Evolutionary conservation across 2,888 invertebrate species (phyloP), one percentile per base, ranked within the genome.

Genomic region (Ommatoiulus sabulosus): DNA sequence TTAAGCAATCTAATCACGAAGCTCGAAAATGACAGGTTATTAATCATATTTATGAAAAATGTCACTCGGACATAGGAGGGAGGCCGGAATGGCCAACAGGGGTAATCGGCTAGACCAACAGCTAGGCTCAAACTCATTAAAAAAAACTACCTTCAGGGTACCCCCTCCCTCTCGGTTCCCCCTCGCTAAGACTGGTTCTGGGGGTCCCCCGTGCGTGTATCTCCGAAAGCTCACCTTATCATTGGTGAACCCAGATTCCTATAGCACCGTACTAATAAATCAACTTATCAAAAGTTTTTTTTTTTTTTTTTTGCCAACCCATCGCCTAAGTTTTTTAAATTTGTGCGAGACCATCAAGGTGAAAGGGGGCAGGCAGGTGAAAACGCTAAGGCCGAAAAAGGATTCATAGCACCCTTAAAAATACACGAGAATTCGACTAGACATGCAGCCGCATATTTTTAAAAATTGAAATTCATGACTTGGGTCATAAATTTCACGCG

Each of bases 361-460:
- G 80, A 80, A 80, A 72, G 72, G 80, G 80, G 80, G 80, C 80
- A 35, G 80, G 35, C 80, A 80, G 80, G 80, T 80, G 80, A 80
- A 80, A 80, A 80, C 35, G 35, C 80, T 80, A 80, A 35, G 80
- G 80, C 80, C 80, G 12, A 80, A 80, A 80, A 80, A 80, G 80
- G 80, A 80, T 80, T 80, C 80, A 35, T 80, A 35, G 80, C 35
- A 35, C 80, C 35, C 80, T 80, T 80, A 80, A 80, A 80, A 72
- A 72, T 72, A 80, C 80, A 35, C 15, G 80, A 12, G 80, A 35
- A 35, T 80, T 80, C 72, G 20, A 15, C 80, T 72, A 80, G 80
- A 80, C 80, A 80, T n/a, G n/a, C n/a, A n/a, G 12, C 80, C 80
- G 12, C 80, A 80, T 80, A 63, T 63, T 35, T 80, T 35, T 15